phyloP scores from a whole-genome alignment of 2,888 invertebrate genomes.

The Cephus rjabovi region DNA sequence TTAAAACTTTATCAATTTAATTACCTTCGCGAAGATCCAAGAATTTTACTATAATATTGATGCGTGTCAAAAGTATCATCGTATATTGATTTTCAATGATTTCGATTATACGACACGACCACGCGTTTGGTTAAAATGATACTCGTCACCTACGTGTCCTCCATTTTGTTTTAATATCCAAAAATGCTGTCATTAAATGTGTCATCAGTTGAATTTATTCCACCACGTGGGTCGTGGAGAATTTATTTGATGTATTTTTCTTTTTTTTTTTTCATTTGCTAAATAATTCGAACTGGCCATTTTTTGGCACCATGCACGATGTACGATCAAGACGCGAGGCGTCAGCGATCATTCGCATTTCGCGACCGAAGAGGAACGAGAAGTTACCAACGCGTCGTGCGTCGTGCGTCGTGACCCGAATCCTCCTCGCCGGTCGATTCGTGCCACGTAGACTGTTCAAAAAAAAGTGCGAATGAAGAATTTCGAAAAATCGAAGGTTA shows the following conservation, averaged over 20 bases:
- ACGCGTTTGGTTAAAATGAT: neutral
- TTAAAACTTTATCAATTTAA: neutral
- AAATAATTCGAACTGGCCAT: neutral
- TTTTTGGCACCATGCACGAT: neutral
- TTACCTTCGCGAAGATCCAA: neutral
- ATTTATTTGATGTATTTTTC: neutral
- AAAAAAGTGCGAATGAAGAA: neutral
- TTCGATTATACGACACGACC: neutral
- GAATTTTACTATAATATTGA: neutral
- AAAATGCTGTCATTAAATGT: neutral
- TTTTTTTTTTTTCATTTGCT: neutral
- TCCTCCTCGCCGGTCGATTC: neutral
- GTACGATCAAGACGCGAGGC: neutral
- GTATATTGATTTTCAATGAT: neutral
- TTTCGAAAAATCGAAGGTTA: neutral
- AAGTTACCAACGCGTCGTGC: neutral
- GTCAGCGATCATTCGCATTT: neutral
- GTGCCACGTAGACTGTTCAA: neutral
- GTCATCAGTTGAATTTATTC: neutral
- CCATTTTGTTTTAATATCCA: neutral
- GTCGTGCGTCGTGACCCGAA: neutral
- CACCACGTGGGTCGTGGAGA: neutral
- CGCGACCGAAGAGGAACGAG: neutral
- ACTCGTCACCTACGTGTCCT: neutral
- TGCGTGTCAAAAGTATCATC: neutral